Percentiles rank a stretch among this genome's conserved stretches.
Conservation (phyloP, 2,797 vertebrate genomes). For the Enteromius radiatus region DNA sequence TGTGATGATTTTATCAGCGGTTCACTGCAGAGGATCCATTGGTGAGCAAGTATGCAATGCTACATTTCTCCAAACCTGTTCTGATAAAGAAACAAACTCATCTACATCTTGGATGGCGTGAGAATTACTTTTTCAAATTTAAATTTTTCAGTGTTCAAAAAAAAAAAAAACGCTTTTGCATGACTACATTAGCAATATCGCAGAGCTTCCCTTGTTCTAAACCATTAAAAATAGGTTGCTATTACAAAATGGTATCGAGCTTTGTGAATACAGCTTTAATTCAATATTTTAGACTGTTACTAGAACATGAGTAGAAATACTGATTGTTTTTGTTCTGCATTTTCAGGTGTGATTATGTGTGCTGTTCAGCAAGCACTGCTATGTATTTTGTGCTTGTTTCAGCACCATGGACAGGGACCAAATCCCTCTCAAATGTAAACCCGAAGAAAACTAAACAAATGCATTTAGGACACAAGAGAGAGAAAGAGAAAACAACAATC, state of each 20-base stretch:
- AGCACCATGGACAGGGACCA: slow-evolving; percentile 69
- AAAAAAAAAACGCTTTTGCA: background rate
- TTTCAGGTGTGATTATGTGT: background rate
- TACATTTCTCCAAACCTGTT: background rate
- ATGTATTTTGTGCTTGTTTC: slow-evolving; percentile 52
- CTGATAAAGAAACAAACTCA: background rate
- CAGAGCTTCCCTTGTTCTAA: background rate
- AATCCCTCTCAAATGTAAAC: background rate
- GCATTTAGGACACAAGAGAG: background rate
- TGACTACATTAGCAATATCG: background rate
- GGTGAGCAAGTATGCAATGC: background rate
- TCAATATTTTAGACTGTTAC: background rate
- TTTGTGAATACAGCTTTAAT: background rate
- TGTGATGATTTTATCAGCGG: background rate
- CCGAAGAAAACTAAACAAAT: background rate
- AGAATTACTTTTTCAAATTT: background rate
- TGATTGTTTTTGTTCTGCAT: background rate
- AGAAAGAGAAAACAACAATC: slow-evolving; percentile 39
- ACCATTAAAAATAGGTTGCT: background rate
- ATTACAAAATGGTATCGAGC: background rate
- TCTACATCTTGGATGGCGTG: background rate
- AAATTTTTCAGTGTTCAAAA: background rate
- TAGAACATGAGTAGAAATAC: background rate
- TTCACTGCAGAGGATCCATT: background rate
- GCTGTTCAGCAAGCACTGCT: background rate